Conservation (phyloP, 2,888 invertebrate genomes). For the Homarus gammarus region DNA sequence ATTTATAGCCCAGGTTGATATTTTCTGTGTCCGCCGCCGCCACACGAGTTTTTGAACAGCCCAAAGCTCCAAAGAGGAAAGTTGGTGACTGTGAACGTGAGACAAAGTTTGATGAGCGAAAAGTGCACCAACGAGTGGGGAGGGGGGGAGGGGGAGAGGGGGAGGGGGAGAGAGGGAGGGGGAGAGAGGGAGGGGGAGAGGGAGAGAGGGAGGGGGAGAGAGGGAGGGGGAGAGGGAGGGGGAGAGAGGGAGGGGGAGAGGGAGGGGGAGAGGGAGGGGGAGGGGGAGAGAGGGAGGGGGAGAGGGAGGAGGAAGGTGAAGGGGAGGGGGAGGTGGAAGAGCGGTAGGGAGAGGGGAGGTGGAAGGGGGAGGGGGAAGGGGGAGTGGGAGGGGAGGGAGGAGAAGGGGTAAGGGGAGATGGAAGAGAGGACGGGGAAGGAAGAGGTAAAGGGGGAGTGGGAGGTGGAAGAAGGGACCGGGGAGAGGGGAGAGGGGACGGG, state of each 20-base stretch:
- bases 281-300: not conserved
- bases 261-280: not conserved
- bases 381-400: not conserved
- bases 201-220: constrained; percentile 4
- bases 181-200: not conserved
- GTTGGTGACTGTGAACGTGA: too few species aligned
- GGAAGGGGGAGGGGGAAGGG: not conserved
- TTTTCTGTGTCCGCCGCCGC: too few species aligned
- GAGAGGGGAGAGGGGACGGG: too few species aligned
- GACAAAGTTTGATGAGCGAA: too few species aligned
- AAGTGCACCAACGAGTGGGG: too few species aligned
- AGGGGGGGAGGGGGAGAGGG: too few species aligned
- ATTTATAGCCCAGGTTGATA: too few species aligned
- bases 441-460: constrained; percentile 1
- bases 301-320: not conserved
- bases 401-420: not conserved
- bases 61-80: too few species aligned
- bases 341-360: not conserved
- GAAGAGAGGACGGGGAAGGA: not conserved
- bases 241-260: too few species aligned
- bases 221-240: not conserved
- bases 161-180: too few species aligned
- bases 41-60: too few species aligned
- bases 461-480: not conserved
- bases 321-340: not conserved